A percentile compares a stretch with the other conserved stretches of the same genome.
Evolutionary conservation across 2,797 vertebrate genomes (phyloP).

Genomic region (Melanotaenia maccullochi): DNA sequence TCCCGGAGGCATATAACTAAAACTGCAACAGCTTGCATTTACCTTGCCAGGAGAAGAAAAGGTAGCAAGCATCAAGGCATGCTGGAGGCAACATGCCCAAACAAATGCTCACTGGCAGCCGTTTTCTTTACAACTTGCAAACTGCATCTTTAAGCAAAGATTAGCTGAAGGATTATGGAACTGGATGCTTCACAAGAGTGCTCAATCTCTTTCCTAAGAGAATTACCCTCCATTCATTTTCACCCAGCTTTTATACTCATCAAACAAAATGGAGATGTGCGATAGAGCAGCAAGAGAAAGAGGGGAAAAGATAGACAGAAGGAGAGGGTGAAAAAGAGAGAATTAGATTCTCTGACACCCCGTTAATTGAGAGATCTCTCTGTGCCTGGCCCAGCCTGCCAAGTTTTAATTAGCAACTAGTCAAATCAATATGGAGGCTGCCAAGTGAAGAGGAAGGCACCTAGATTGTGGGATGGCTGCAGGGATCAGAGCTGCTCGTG

Average conservation of each 20-base stretch:
- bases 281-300: slow-evolving; percentile 61
- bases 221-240: slow-evolving; percentile 54
- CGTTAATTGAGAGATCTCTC: slow-evolving; percentile 94
- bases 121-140: slow-evolving; percentile 64
- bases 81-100: slow-evolving; percentile 60
- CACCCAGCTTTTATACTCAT: slow-evolving; percentile 73
- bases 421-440: slow-evolving; percentile 93
- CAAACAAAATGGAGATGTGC: slow-evolving; percentile 74
- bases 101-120: slow-evolving; percentile 58
- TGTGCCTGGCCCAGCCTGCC: slow-evolving; percentile 86
- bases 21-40: slow-evolving; percentile 46
- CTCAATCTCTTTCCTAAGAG: slow-evolving; percentile 59
- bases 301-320: slow-evolving; percentile 71
- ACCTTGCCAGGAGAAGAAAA: slow-evolving; percentile 44
- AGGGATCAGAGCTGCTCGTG: slow-evolving; percentile 62
- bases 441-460: slow-evolving; percentile 74
- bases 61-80: slow-evolving; percentile 38
- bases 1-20: slow-evolving; percentile 49
- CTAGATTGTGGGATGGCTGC: slow-evolving; percentile 46
- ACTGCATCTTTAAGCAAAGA: slow-evolving; percentile 79
- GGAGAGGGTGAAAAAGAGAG: slow-evolving; percentile 87
- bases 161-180: slow-evolving; percentile 75
- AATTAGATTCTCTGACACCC: slow-evolving; percentile 95
- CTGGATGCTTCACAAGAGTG: slow-evolving; percentile 68
- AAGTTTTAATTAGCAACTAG: slow-evolving; percentile 96